Evolutionary conservation across 2,797 vertebrate genomes (phyloP), one percentile per base, ranked within the genome.

Genomic region (Cygnus olor): DNA sequence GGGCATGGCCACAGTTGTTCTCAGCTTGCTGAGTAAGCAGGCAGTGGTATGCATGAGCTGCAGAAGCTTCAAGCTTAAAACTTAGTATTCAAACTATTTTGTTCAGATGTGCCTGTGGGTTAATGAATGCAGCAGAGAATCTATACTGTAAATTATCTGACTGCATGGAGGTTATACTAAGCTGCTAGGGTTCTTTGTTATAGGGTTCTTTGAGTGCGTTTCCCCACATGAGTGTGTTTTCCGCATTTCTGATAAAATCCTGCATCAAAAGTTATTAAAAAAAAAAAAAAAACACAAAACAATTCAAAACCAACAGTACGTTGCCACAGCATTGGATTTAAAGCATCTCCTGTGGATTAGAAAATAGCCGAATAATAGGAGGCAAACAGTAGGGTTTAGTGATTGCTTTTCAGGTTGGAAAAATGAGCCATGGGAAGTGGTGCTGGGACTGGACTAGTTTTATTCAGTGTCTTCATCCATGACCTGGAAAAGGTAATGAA

Each of bases 401-500:
- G 53, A 84, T 91, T 84, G 27, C 30, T 44, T 60, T 81, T 77
- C 38, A 74, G 30, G 22, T 72, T 72, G 65, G 63, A 79, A 93
- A 88, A 76, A 74, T n/a, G 85, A 85, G 28, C 32, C 30, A 5
- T 42, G 53, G 47, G 30, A 85, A 32, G 36, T 47, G 58, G 61
- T 76, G 56, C 47, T 88, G 77, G 38, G 36, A 24, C 24, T 87
- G 42, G 36, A 24, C 24, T 85, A 8, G n/a, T 88, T 87, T 77
- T 70, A 68, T 57, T 96, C 56, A 24, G 36, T 58, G 66, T 40
- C 51, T 70, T 88, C 36, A 4, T 88, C 94, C 2, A 1, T 94
- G 93, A 77, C 83, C 60, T 90, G 90, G 66, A 70, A 60, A 91
- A 95, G 53, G 90, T 73, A 94, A 94, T 66, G 90, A 88, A 17